Base-by-base conservation (phyloP, 2,888 invertebrate genomes). In the Frankliniella fusca region DNA sequence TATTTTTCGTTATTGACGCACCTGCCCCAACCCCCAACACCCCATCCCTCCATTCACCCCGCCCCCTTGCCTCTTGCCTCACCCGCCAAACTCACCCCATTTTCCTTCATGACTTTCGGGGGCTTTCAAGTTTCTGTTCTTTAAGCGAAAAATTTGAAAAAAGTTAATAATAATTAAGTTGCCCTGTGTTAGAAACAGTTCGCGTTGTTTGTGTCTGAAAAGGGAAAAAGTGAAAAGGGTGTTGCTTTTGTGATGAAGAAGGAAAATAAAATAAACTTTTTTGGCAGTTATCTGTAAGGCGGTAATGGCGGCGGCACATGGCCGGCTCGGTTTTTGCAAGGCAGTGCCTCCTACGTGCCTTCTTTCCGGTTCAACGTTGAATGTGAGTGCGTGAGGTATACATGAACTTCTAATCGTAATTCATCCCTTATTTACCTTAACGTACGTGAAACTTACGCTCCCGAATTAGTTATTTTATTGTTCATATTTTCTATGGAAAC, bases 281-380 rank as follows among this genome's bases (percentile, higher is more conserved):
- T 15, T 0, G 38, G 11, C 61, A 7, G 15, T 20, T 1, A 18
- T 15, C 61, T 61, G 18, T 18, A 61, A 61, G 61, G 61, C 61
- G 61, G 20, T 18, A 38, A n/a, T n/a, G n/a, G n/a, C n/a, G n/a
- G n/a, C n/a, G n/a, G n/a, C 15, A 61, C 10, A 15, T 5, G 38
- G n/a, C 61, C 61, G 61, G 61, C 7, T 7, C 61, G 61, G 61
- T 61, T 61, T 76, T 12, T 76, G 5, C 7, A 76, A 76, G 70
- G 70, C 70, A 76, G 70, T 76, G 70, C 12, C 27, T 7, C 70
- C 12, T 5, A 27, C 27, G 70, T 27, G 27, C 70, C 70, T 76
- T 76, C 70, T 76, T 76, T 76, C 70, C 70, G 70, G 70, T 76
- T 76, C 70, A 27, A n/a, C 70, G 70, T 76, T 76, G 70, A 76